These are phyloP conservation scores for Aplidium turbinatum DNA, from an alignment of 23 tunicate genomes.

Conservation along the genomic window DNA sequence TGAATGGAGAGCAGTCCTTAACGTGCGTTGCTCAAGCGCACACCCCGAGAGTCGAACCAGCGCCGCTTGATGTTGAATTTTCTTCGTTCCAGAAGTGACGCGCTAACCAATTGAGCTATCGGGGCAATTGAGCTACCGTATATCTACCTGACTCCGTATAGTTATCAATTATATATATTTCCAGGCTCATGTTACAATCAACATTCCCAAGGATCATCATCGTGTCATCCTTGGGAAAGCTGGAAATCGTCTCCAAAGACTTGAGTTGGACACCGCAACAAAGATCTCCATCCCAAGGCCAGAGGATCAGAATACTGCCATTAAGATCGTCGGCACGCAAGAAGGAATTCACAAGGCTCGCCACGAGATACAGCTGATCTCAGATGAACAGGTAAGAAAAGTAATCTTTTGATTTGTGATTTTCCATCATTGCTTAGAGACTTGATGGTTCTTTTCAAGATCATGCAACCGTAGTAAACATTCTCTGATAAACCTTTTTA, in stretches of 20 bases:
- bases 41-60: too few relatives aligned
- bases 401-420: not conserved
- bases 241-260: constrained; percentile 72
- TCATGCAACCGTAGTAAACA: too few relatives aligned
- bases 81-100: too few relatives aligned
- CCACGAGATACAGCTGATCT: constrained; percentile 88
- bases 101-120: too few relatives aligned
- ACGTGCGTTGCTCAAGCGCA: too few relatives aligned
- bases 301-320: constrained; percentile 65
- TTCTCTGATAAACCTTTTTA: too few relatives aligned
- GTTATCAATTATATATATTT: not conserved
- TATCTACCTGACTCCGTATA: too few relatives aligned
- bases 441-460: too few relatives aligned
- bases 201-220: constrained; percentile 95
- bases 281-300: constrained; percentile 87
- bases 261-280: constrained; percentile 97
- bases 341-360: constrained; percentile 91
- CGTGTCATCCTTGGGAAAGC: constrained; percentile 91
- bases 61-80: too few relatives aligned
- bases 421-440: too few relatives aligned
- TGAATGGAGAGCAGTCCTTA: too few relatives aligned
- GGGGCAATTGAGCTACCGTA: too few relatives aligned
- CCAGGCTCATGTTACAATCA: constrained; percentile 69
- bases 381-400: constrained; percentile 81
- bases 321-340: constrained; percentile 83